Evolutionary conservation across 2,113 vertebrate genomes (phyloP), one percentile per base, ranked within the genome.

Genomic region (Tachycineta bicolor): DNA sequence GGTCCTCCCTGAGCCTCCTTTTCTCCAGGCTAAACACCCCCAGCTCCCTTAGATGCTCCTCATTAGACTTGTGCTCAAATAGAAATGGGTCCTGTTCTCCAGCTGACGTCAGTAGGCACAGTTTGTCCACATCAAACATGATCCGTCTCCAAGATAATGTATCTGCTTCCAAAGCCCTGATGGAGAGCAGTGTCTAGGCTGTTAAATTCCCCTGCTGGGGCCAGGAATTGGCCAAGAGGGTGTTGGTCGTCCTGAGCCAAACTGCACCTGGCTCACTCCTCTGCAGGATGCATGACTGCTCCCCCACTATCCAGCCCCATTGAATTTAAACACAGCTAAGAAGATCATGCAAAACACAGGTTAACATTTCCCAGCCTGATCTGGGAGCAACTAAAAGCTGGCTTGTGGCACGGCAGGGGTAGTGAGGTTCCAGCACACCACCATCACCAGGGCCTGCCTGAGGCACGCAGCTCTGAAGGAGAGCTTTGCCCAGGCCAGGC

Each of bases 221-320:
- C 43, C 77, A 81, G 64, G 26, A 95, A 55, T 43, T 44, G 37
- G 41, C 25, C 70, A 44, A 60, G 62, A 60, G 9, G 8, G 9
- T 64, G 16, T 1, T 52, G 56, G 49, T 5, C 37, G 6, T 63
- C 65, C 62, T 23, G 12, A 62, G 28, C 49, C 78, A 85, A 93
- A 96, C 41, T 14, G 1, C 49, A 34, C 55, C 29, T 33, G n/a
- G 15, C 47, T 89, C 33, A 12, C 18, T 58, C 41, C 62, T 67
- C 47, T 0, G 0, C 33, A 85, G 41, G 31, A 55, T 0, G 0
- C 29, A 10, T 7, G 10, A 78, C 6, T 70, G 33, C 23, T 41
- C 10, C 39, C 46, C 31, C 67, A 65, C 41, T 23, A 58, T 5
- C 70, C 49, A 8, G 41, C 15, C 46, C 33, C 75, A 24, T 19